Evolutionary conservation across 1,140 invertebrate genomes (phyloP).

Genomic region (Aricia agestis): DNA sequence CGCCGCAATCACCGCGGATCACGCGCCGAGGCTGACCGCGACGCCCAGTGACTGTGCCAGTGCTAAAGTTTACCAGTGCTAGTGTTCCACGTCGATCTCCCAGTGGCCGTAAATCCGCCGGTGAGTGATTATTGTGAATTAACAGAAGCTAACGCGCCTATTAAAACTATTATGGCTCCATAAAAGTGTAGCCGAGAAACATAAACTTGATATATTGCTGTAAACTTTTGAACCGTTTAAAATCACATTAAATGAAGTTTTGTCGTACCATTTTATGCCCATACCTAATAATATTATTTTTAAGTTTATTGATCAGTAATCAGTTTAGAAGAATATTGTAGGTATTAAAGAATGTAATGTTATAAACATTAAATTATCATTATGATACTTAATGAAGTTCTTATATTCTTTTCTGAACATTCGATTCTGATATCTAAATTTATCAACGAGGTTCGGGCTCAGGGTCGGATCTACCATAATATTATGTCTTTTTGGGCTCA

Average conservation of each 20-base stretch:
- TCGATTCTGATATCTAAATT: too few species aligned
- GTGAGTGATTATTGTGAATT: conserved; percentile 11
- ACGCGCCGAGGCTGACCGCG: too few species aligned
- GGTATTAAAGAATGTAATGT: too few species aligned
- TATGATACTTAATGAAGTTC: too few species aligned
- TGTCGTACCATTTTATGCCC: neutral
- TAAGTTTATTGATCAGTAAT: too few species aligned
- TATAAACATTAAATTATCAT: too few species aligned
- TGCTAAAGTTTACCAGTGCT: neutral
- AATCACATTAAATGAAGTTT: neutral
- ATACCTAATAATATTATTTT: neutral
- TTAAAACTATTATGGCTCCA: conserved; percentile 11
- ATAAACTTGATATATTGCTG: conserved; percentile 12
- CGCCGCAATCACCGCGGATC: neutral
- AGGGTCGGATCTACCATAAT: too few species aligned
- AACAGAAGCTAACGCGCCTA: neutral
- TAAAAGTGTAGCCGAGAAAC: conserved; percentile 13
- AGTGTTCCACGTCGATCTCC: neutral
- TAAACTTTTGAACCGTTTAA: conserved; percentile 1
- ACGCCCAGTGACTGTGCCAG: neutral
- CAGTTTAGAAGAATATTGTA: too few species aligned
- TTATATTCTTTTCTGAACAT: too few species aligned
- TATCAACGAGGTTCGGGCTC: too few species aligned
- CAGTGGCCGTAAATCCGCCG: neutral
- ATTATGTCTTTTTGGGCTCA: too few species aligned